These are phyloP conservation scores for Miichthys miiuy DNA, from an alignment of 2,797 vertebrate species.

Conservation along the genomic window DNA sequence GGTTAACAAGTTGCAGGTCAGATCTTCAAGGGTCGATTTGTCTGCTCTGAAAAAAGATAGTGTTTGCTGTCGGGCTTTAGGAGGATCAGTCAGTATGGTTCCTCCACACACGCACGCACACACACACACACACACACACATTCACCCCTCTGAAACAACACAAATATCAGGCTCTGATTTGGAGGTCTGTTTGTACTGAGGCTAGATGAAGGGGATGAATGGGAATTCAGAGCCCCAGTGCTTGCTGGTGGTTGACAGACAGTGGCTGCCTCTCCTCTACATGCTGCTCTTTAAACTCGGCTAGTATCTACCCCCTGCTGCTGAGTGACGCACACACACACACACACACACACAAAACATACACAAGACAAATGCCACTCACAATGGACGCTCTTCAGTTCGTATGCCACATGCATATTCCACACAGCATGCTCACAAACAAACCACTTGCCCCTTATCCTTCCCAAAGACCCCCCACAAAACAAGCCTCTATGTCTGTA, in stretches of 20 bases:
- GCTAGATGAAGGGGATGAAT: conserved; percentile 54
- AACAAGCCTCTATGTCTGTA: conserved; percentile 1
- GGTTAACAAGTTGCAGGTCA: conserved; percentile 37
- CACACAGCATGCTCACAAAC: conserved; percentile 32
- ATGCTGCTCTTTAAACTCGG: conserved; percentile 62
- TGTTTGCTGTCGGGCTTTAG: conserved; percentile 42
- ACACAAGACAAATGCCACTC: conserved; percentile 44
- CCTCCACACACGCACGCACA: neutral
- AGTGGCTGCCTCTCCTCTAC: conserved; percentile 42
- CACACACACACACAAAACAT: neutral
- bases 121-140: conserved; percentile 10
- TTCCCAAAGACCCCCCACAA: neutral
- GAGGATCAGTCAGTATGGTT: conserved; percentile 27
- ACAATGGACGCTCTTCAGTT: conserved; percentile 7
- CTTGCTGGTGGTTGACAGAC: conserved; percentile 52
- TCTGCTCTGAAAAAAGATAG: conserved; percentile 27
- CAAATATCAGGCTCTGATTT: conserved; percentile 44
- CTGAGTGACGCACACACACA: conserved; percentile 43
- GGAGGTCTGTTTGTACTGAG: conserved; percentile 53
- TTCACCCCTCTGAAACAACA: conserved; percentile 20
- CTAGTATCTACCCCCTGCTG: conserved; percentile 52
- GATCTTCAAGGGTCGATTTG: conserved; percentile 32
- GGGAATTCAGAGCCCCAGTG: conserved; percentile 35
- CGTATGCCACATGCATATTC: conserved; percentile 26
- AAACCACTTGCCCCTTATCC: conserved; percentile 12